Percentiles rank a stretch among this genome's conserved stretches.
These are phyloP conservation scores for Pelecanus crispus DNA, from an alignment of 2,113 vertebrate species.

Conservation along the genomic window DNA sequence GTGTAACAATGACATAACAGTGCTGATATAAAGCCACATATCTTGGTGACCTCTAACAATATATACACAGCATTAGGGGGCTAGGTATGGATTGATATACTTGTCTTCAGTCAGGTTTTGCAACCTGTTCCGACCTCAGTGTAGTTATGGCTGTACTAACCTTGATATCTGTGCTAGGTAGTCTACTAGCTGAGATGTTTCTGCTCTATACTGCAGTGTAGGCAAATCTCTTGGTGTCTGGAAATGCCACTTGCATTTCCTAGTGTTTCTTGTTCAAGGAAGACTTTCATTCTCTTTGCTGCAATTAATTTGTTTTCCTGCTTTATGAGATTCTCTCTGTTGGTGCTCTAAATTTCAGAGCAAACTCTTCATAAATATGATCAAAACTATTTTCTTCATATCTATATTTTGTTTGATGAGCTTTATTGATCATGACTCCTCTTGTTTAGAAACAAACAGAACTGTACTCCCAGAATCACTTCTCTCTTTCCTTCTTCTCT, in stretches of 20 bases:
- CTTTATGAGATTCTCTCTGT: neutral
- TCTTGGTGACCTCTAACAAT: neutral
- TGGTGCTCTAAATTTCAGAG: neutral
- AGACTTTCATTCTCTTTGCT: neutral
- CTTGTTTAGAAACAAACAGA: neutral
- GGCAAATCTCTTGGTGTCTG: neutral
- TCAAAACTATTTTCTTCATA: constrained; percentile 4
- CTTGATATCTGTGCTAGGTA: neutral
- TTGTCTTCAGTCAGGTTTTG: neutral
- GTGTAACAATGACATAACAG: neutral
- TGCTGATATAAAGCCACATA: neutral
- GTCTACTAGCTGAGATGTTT: neutral
- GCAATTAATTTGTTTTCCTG: neutral
- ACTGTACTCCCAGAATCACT: neutral
- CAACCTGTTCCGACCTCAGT: neutral
- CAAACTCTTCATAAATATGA: neutral
- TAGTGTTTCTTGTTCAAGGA: neutral
- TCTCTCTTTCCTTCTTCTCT: neutral
- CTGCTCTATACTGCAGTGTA: neutral
- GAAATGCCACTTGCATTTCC: neutral
- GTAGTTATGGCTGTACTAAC: neutral
- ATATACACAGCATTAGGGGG: neutral
- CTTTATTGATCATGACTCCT: neutral
- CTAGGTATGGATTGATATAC: neutral
- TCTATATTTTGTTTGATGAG: neutral